Base-by-base conservation (phyloP, 2,797 vertebrate species). In the Lepidocolaptes lacrymiger region DNA sequence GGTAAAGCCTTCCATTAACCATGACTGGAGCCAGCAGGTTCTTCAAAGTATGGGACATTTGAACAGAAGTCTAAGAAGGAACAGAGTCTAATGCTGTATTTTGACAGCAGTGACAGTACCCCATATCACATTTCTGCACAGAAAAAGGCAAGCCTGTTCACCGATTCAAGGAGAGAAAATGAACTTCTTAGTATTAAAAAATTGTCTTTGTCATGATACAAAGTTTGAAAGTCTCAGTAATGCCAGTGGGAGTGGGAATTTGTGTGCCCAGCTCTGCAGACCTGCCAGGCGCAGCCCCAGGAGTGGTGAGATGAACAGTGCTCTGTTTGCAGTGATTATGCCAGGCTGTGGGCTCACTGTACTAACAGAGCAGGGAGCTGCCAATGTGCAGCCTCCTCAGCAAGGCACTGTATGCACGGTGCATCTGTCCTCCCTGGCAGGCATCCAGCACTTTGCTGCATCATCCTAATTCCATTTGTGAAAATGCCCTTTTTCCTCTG, bases 311-410 rank as follows among this genome's bases (percentile, higher is more conserved):
- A 83, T 79, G 95, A 95, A 95, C 79, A 81, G 89, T 8, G 69
- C 88, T 95, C 82, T 96, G 97, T 96, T 91, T 89, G 95, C 91
- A 81, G 94, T 66, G 96, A 89, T 73, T 27, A 66, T 9, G 75
- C 94, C 36, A 7, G 30, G 78, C 91, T 68, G 32, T 72, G 58
- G 76, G 91, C 62, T 92, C n/a, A 32, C 89, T 79, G 87, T 74
- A 68, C 36, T 51, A 62, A 67, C 82, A 81, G 81, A 51, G 46
- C 12, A 3, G 80, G 90, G 71, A 85, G 75, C 55, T 77, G 95
- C 75, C 68, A n/a, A 72, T 8, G 84, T 56, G 81, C 85, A 79
- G 81, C 23, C 73, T 77, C 74, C 7, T n/a, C 73, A 28, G 76
- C 64, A 62, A 80, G 83, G 43, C 36, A 76, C 72, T 85, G 37